Evolutionary conservation across 2,888 invertebrate species (phyloP).

Genomic region (Notocelia uddmanniana): DNA sequence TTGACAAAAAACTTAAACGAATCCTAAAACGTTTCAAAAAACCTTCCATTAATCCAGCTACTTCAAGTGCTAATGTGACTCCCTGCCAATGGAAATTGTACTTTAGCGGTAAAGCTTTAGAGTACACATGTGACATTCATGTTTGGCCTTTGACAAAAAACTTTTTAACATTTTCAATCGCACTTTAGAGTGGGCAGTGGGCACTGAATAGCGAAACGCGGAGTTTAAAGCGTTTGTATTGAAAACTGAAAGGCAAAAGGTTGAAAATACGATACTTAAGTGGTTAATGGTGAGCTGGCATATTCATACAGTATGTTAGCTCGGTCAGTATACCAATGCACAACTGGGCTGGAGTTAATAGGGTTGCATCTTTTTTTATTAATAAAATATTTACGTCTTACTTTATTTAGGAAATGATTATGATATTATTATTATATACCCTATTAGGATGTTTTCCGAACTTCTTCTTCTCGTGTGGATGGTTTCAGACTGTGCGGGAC

Average conservation of each 20-base stretch:
- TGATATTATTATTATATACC: too few species aligned
- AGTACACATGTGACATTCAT: background rate
- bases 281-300: constrained; percentile 16
- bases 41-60: constrained; percentile 38
- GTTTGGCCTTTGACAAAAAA: constrained; percentile 45
- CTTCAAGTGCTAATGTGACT: constrained; percentile 38
- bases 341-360: background rate
- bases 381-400: too few species aligned
- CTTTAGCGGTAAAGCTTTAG: constrained; percentile 1
- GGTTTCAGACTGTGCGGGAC: too few species aligned
- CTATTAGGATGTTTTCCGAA: too few species aligned
- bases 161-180: constrained; percentile 45
- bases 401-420: too few species aligned
- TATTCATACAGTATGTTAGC: constrained; percentile 5
- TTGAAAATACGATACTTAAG: constrained; percentile 23
- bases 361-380: background rate
- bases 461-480: too few species aligned
- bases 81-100: background rate
- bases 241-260: constrained; percentile 34
- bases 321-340: constrained; percentile 13
- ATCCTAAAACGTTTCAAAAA: constrained; percentile 40
- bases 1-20: constrained; percentile 42
- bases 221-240: constrained; percentile 36
- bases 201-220: constrained; percentile 28
- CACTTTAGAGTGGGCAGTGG: constrained; percentile 33